Evolutionary conservation across 1,140 invertebrate species (phyloP).

Genomic region (Dendroctonus valens): DNA sequence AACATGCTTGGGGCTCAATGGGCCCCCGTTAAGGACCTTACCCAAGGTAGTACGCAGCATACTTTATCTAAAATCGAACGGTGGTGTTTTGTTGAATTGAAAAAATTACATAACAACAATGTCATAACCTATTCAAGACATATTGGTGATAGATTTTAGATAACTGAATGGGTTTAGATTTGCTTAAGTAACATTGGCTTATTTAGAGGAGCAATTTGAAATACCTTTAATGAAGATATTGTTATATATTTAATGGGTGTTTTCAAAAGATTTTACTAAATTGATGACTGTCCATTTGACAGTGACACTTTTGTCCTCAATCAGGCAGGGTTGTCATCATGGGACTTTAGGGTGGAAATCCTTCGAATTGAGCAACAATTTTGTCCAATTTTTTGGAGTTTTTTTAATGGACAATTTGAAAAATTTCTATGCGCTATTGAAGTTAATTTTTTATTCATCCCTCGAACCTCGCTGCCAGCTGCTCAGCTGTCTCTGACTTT

Average conservation of each 20-base stretch:
- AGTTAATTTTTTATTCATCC: no score
- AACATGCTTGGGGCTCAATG: slow-evolving; percentile 42
- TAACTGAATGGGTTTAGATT: background rate
- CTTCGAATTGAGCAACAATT: no score
- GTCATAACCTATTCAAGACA: slow-evolving; percentile 4
- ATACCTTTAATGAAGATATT: slow-evolving; percentile 12
- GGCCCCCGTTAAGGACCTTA: slow-evolving; percentile 43
- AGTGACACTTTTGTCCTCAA: background rate
- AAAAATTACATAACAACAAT: slow-evolving; percentile 30
- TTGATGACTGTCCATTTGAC: slow-evolving; percentile 4
- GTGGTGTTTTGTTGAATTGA: slow-evolving; percentile 5
- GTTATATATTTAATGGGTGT: background rate
- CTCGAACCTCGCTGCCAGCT: no score
- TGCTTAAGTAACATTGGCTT: background rate
- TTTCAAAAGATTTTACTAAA: background rate
- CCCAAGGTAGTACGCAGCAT: slow-evolving; percentile 46
- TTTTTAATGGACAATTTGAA: no score
- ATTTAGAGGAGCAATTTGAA: background rate
- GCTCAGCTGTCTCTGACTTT: background rate
- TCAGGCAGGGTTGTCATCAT: no score
- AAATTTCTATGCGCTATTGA: no score
- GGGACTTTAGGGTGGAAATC: no score
- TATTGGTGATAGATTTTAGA: background rate
- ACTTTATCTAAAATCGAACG: slow-evolving; percentile 20
- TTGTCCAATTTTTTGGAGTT: no score